phyloP scores from a whole-genome alignment of 2,888 invertebrate species.

The Ormyrus pomaceus region DNA sequence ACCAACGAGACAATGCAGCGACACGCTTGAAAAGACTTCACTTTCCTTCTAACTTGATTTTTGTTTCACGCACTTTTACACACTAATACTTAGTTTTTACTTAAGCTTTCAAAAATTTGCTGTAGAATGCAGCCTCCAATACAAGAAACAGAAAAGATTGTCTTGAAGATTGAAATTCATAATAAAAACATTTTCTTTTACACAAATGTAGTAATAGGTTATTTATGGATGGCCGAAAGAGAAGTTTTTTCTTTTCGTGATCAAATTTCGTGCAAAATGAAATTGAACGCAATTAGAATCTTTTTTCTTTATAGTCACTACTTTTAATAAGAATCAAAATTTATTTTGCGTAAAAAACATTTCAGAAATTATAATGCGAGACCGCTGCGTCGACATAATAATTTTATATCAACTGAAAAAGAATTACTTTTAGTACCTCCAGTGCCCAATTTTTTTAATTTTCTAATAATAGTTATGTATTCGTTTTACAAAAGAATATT shows the following conservation, averaged over 20 bases:
- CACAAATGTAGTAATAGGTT: too few relatives aligned
- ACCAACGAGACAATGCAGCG: background rate
- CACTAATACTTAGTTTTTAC: slow-evolving; percentile 45
- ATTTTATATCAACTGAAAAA: slow-evolving; percentile 31
- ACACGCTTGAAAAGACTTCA: slow-evolving; percentile 53
- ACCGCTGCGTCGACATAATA: slow-evolving; percentile 48
- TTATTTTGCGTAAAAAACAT: background rate
- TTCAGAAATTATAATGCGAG: slow-evolving; percentile 33
- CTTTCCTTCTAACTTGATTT: slow-evolving; percentile 41
- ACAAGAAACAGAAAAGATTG: slow-evolving; percentile 61
- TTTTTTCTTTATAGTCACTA: too few relatives aligned
- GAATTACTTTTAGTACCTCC: slow-evolving; percentile 4
- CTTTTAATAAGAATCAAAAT: too few relatives aligned
- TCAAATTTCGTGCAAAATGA: too few relatives aligned
- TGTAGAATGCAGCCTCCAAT: slow-evolving; percentile 69
- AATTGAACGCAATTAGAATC: too few relatives aligned
- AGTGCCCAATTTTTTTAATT: too few relatives aligned
- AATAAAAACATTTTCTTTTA: background rate
- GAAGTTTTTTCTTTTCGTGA: slow-evolving; percentile 48
- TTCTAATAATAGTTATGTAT: too few relatives aligned
- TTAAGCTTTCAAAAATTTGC: slow-evolving; percentile 48
- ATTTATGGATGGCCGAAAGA: slow-evolving; percentile 17
- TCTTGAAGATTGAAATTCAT: background rate
- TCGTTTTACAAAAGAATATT: too few relatives aligned
- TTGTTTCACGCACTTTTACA: slow-evolving; percentile 54